These are phyloP conservation scores for Falco cherrug DNA, from an alignment of 2,797 vertebrate species.

Conservation along the genomic window DNA sequence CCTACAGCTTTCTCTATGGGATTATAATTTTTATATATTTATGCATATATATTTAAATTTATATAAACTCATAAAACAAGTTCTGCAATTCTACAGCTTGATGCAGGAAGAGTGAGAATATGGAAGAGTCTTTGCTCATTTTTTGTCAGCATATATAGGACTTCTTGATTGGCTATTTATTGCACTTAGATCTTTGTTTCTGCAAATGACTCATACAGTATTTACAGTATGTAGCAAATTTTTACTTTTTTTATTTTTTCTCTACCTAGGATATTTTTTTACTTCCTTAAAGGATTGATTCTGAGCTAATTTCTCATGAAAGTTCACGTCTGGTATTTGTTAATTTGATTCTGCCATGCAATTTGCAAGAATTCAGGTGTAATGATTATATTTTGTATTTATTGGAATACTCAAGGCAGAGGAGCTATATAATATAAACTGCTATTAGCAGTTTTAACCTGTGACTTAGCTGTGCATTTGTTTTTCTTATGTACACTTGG, in stretches of 20 bases:
- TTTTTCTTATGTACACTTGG: background rate
- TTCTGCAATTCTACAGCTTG: background rate
- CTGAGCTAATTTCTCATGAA: background rate
- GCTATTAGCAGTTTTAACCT: background rate
- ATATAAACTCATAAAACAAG: background rate
- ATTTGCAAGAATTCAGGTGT: background rate
- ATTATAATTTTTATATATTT: background rate
- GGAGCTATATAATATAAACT: background rate
- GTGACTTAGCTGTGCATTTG: background rate
- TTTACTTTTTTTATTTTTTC: background rate
- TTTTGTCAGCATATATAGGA: background rate
- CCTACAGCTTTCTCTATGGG: background rate
- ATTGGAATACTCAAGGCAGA: background rate
- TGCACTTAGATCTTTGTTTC: background rate
- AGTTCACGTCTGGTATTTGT: background rate
- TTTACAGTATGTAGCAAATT: background rate
- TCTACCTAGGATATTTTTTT: background rate
- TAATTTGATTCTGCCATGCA: background rate
- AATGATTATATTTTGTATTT: background rate
- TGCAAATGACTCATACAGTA: background rate
- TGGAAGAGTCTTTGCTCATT: background rate
- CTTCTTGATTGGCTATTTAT: background rate
- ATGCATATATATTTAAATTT: background rate
- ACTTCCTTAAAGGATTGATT: background rate
- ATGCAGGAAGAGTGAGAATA: background rate